These are phyloP conservation scores for Nasonia longicornis DNA, from an alignment of 1,140 invertebrate genomes.

Conservation along the genomic window DNA sequence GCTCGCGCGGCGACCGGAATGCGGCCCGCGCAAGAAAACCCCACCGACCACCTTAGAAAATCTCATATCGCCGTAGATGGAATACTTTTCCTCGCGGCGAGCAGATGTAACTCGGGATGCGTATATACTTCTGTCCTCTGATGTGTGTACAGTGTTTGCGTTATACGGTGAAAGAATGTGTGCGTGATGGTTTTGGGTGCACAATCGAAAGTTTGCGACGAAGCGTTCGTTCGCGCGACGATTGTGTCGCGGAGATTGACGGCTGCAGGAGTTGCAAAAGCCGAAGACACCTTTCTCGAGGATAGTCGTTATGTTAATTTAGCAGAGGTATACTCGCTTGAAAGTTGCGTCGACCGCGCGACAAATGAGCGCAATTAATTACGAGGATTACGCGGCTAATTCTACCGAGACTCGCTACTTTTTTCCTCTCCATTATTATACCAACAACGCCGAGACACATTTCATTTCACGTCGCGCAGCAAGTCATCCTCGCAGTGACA, in stretches of 20 bases:
- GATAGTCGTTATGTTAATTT: background rate
- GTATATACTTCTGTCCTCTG: background rate
- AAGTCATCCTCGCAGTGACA: background rate
- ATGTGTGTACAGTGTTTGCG: too few relatives aligned
- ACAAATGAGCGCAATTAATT: background rate
- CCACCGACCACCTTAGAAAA: conserved; percentile 10
- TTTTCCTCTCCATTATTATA: background rate
- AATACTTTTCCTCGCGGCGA: conserved; percentile 23
- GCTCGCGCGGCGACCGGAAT: conserved; percentile 7
- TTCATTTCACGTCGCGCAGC: background rate
- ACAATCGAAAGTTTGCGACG: background rate
- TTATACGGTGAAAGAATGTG: too few relatives aligned
- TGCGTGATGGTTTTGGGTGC: background rate
- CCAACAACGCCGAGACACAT: background rate
- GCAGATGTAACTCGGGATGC: background rate
- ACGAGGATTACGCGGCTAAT: background rate
- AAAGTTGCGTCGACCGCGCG: too few relatives aligned
- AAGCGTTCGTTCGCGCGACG: background rate
- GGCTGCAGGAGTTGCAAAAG: background rate
- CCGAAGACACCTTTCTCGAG: too few relatives aligned
- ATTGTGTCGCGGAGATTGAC: background rate
- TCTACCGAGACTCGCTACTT: background rate
- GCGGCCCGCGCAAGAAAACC: background rate
- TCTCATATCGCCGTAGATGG: conserved; percentile 8
- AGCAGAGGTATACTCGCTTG: too few relatives aligned